These are phyloP conservation scores for Trachymyrmex cornetzi DNA, from an alignment of 1,140 invertebrate genomes.

Conservation along the genomic window DNA sequence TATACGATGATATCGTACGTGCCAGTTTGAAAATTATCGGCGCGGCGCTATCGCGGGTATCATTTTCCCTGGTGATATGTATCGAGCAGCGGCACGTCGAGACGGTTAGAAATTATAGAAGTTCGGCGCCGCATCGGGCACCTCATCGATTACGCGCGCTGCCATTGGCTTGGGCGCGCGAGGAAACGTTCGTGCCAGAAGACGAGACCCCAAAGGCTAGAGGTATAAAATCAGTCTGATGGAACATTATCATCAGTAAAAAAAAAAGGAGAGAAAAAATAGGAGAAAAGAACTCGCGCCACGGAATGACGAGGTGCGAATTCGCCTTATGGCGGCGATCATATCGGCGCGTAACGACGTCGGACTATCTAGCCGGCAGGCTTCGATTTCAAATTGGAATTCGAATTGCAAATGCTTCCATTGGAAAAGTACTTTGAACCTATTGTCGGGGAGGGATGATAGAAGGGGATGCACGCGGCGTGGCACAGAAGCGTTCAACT, in stretches of 20 bases:
- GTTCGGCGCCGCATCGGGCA: constrained; percentile 65
- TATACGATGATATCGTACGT: constrained; percentile 77
- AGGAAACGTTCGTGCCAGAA: constrained; percentile 54
- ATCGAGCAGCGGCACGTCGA: constrained; percentile 69
- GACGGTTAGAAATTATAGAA: constrained; percentile 72
- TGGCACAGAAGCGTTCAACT: constrained; percentile 59
- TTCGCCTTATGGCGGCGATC: constrained; percentile 26
- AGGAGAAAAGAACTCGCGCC: background rate
- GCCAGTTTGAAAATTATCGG: constrained; percentile 80
- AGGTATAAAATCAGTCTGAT: constrained; percentile 33
- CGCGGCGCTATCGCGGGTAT: constrained; percentile 73
- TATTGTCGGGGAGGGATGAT: constrained; percentile 30
- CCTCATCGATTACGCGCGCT: constrained; percentile 28
- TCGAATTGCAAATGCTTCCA: constrained; percentile 72
- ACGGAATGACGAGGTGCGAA: constrained; percentile 44
- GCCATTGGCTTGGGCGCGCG: constrained; percentile 17
- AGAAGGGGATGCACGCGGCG: constrained; percentile 39
- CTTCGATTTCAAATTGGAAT: constrained; percentile 75
- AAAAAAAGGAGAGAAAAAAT: background rate
- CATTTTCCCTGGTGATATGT: constrained; percentile 77
- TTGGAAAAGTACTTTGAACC: constrained; percentile 72
- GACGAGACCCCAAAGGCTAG: constrained; percentile 8
- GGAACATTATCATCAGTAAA: constrained; percentile 24
- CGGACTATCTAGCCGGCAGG: constrained; percentile 46
- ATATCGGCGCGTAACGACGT: constrained; percentile 56